These are phyloP conservation scores for Montipora efflorescens DNA, from an alignment of 64 coral and sea anemone genomes.

Conservation along the genomic window DNA sequence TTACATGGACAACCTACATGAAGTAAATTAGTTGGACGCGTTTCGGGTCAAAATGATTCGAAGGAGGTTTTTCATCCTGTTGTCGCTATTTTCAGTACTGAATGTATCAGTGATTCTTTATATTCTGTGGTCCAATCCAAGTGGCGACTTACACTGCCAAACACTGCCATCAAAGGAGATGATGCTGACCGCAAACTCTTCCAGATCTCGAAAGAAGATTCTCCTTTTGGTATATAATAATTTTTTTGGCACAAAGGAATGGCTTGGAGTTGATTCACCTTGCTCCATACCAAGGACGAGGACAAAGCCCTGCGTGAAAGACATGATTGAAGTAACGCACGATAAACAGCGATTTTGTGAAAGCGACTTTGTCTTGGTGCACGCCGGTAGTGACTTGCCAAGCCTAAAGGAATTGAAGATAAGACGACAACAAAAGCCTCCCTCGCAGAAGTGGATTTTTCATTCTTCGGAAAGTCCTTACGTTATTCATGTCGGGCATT, in stretches of 20 bases:
- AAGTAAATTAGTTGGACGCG: no score
- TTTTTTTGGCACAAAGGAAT: neutral
- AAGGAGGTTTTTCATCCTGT: no score
- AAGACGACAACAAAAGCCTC: neutral
- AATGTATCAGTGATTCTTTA: no score
- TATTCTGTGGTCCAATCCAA: no score
- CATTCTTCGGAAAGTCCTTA: neutral
- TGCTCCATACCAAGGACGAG: neutral
- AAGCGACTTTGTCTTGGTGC: neutral
- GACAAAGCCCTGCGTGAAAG: neutral
- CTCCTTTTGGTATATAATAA: neutral
- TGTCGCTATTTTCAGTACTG: no score
- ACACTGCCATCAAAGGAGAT: no score
- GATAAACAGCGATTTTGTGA: slow-evolving; percentile 2
- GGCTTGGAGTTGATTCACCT: neutral
- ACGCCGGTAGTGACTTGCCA: neutral
- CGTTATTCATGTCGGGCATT: neutral
- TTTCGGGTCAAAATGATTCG: no score
- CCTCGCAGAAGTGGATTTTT: neutral
- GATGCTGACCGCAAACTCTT: no score
- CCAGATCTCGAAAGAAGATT: neutral
- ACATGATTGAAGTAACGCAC: neutral
- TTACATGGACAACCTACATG: no score
- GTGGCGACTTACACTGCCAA: no score
- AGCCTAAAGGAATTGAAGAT: neutral